Evolutionary conservation across 2,797 vertebrate species (phyloP), one percentile per base, ranked within the genome.

Genomic region (Limosa lapponica): DNA sequence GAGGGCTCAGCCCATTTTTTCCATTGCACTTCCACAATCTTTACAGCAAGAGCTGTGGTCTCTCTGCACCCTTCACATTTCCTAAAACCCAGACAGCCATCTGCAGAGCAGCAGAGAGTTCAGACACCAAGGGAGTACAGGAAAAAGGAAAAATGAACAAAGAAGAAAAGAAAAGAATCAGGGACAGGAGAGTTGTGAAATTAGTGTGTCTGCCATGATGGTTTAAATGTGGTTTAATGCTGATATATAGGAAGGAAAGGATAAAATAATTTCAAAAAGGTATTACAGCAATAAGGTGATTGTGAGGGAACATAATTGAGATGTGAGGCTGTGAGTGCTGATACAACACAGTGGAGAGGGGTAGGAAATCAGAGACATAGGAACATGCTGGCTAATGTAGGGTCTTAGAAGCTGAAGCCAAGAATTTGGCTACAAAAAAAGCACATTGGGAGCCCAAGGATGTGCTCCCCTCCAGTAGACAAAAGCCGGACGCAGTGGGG

Each of bases 361-460:
- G 70, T 85, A 86, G 75, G 39, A 84, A 92, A 74, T 82, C 46
- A 82, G 81, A 92, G 81, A 32, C 41, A 34, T 49, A 30, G 43
- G 58, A 75, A 93, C 17, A 70, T 57, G 34, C 27, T 70, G 28
- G 44, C n/a, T 92, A 66, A 82, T 44, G 82, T 57, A 74, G 39
- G 32, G 58, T 67, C 48, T 85, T 80, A 82, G 74, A 95, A 89
- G 79, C 32, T 74, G 52, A 81, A 86, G 72, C 48, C 93, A 94
- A 90, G 85, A 94, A 71, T 88, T 59, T 67, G 34, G 41, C 64
- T 87, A 78, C 44, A 37, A 49, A 59, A 71, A 70, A 82, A 85
- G 32, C 70, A 39, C 48, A 64, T 64, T 3, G 8, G 72, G 44
- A 91, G 34, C 7, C 52, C 54, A 87, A 73, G 48, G 67, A 93